Base-by-base conservation (phyloP, 2,113 vertebrate species). In the Ictidomys tridecemlineatus region DNA sequence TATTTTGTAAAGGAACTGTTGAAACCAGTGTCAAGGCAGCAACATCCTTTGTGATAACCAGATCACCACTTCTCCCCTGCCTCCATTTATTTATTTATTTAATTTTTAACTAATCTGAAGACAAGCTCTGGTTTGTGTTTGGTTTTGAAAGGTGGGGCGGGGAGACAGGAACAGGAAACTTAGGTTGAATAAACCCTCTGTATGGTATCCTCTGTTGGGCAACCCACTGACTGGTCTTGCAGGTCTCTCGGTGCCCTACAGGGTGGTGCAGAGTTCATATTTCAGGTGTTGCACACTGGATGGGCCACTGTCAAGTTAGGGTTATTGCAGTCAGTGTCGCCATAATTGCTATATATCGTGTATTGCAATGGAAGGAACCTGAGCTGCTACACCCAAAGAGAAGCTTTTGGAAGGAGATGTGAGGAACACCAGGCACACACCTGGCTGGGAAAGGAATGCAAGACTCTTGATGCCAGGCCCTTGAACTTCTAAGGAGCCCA, bases 1-100 rank as follows among this genome's bases (percentile, higher is more conserved):
- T 39, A 26, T 84, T 95, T 94, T 93, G 90, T 65, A 94, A 88
- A 91, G 65, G 88, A 95, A 92, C 74, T 97, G 90, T 61, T 80
- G 96, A 93, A 97, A 97, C 39, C 1, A 2, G 1, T 45, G 92
- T 72, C 2, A 72, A 86, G 73, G 70, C 51, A 87, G 80, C 87
- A 83, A 89, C 51, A 93, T 97, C 93, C 90, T 95, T 74, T 84
- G 39, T 84, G 89, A 86, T 74, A 79, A 85, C 34, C 34, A 94
- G 82, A 48, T 82, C 53, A 3, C 34, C 45, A 70, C 72, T 6
- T 56, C 9, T 32, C 48, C 37, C 58, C 58, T 0, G 0, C 22
- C 85, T 67, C 5, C 34, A 5, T 53, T 58, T 94, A 32, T 42
- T 95, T 95, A 34, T 45, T 95, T 95, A 32, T 45, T 45, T 45